A percentile compares a stretch with the other conserved stretches of the same genome.
These are phyloP conservation scores for Pherbina coryleti DNA, from an alignment of 2,888 invertebrate genomes.

Conservation along the genomic window DNA sequence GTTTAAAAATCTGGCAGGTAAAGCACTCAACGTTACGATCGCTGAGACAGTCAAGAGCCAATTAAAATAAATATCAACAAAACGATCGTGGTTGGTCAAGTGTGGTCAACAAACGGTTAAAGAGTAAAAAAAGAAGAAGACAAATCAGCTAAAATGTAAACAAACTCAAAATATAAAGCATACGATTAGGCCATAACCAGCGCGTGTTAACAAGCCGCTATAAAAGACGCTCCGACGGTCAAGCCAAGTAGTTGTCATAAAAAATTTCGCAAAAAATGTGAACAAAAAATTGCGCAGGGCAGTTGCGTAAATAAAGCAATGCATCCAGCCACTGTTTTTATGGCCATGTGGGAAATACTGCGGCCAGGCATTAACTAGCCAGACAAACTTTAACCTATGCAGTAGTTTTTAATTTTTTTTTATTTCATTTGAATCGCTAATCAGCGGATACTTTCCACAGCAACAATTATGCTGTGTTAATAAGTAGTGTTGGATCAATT, in stretches of 20 bases:
- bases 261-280: neutral
- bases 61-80: neutral
- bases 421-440: too few relatives aligned
- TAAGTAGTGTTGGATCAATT: too few relatives aligned
- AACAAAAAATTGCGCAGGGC: neutral
- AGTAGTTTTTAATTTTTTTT: too few relatives aligned
- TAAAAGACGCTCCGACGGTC: neutral
- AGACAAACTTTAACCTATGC: too few relatives aligned
- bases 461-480: too few relatives aligned
- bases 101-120: neutral
- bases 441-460: too few relatives aligned
- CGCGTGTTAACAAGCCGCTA: neutral
- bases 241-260: neutral
- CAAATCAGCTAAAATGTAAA: neutral
- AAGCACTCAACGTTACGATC: slow-evolving; percentile 1
- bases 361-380: neutral
- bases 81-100: too few relatives aligned
- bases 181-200: neutral
- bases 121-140: neutral
- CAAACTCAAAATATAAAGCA: neutral
- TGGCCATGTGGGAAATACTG: neutral
- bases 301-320: neutral
- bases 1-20: neutral
- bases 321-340: neutral
- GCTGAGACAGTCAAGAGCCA: neutral